Evolutionary conservation across 2,888 invertebrate species (phyloP).

Genomic region (Gnatocerus cornutus): DNA sequence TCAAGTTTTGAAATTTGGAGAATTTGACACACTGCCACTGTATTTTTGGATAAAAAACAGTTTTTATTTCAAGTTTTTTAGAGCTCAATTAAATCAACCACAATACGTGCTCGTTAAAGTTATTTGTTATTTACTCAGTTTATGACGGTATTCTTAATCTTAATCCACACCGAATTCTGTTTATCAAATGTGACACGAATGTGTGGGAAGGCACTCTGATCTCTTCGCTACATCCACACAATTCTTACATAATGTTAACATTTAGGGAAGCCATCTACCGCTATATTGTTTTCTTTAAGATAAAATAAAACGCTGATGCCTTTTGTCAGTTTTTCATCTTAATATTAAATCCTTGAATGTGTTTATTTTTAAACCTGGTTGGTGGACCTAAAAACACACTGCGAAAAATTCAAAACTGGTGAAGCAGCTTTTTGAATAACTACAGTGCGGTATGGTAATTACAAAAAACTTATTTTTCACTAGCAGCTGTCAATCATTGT

Average conservation of each 20-base stretch:
- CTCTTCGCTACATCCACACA: too few species aligned
- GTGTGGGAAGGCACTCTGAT: too few species aligned
- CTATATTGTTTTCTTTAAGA: too few species aligned
- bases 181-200: conserved; percentile 7
- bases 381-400: conserved; percentile 36
- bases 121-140: background rate
- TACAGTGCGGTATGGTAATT: too few species aligned
- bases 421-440: background rate
- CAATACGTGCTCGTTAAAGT: background rate
- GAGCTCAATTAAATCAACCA: too few species aligned
- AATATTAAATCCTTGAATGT: conserved; percentile 44
- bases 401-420: conserved; percentile 43
- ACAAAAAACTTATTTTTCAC: too few species aligned
- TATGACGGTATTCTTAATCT: background rate
- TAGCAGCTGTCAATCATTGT: too few species aligned
- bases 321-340: conserved; percentile 11
- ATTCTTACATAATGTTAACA: too few species aligned
- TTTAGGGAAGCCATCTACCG: too few species aligned
- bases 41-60: conserved; percentile 5
- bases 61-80: too few species aligned
- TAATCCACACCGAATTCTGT: conserved; percentile 12
- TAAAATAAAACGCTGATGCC: background rate
- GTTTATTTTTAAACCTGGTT: conserved; percentile 42
- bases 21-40: background rate
- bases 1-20: conserved; percentile 20